A percentile compares a stretch with the other conserved stretches of the same genome.
These are phyloP conservation scores for Eidolon helvum DNA, from an alignment of 2,113 vertebrate genomes.

Conservation along the genomic window DNA sequence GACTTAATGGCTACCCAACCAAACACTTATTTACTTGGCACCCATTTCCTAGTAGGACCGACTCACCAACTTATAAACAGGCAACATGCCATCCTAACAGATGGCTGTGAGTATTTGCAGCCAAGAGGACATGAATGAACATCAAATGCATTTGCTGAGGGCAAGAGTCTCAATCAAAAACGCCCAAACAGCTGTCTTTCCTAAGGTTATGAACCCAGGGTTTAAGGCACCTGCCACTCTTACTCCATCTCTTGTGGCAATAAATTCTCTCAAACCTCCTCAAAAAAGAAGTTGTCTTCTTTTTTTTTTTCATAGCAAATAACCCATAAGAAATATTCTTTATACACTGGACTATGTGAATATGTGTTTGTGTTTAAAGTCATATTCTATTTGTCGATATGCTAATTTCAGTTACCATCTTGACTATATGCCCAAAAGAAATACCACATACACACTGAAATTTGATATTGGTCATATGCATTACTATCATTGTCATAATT, in stretches of 20 bases:
- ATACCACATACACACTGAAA: background rate
- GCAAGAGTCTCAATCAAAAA: conserved; percentile 60
- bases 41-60: conserved; percentile 47
- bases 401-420: background rate
- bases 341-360: background rate
- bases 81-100: conserved; percentile 77
- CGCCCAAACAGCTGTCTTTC: conserved; percentile 72
- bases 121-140: conserved; percentile 76
- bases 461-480: background rate
- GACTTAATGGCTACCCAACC: background rate
- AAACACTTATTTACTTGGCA: conserved; percentile 42
- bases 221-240: conserved; percentile 57
- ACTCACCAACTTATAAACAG: conserved; percentile 51
- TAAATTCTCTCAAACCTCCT: background rate
- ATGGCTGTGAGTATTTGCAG: conserved; percentile 62
- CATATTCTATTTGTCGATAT: background rate
- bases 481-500: background rate
- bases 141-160: conserved; percentile 73
- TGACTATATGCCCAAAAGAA: background rate
- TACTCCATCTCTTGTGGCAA: conserved; percentile 46
- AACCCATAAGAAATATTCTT: background rate
- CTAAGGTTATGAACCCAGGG: conserved; percentile 71
- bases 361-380: background rate
- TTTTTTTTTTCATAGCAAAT: background rate
- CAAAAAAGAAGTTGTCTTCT: background rate